A percentile compares a stretch with the other conserved stretches of the same genome.
phyloP scores from a whole-genome alignment of 2,888 invertebrate genomes.

The Pseudoips prasinana region DNA sequence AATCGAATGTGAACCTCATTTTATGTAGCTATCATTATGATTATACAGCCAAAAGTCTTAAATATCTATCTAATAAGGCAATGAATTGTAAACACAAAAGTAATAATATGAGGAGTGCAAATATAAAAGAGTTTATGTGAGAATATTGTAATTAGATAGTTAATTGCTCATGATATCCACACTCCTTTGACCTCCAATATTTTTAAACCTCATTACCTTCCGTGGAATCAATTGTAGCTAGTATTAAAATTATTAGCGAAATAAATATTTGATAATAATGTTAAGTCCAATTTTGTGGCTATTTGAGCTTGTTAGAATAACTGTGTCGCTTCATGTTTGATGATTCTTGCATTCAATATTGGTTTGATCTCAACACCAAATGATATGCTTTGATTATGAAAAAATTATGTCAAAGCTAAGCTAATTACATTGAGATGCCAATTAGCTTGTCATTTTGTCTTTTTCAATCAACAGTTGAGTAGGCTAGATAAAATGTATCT shows the following conservation, averaged over 20 bases:
- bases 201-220: constrained; percentile 28
- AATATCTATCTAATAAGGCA: too few species aligned
- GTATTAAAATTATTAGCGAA: constrained; percentile 31
- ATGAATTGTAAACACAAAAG: constrained; percentile 8
- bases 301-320: too few species aligned
- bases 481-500: too few species aligned
- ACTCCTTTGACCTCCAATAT: constrained; percentile 29
- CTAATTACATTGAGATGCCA: too few species aligned
- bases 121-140: constrained; percentile 18
- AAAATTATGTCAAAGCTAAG: too few species aligned
- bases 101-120: constrained; percentile 6
- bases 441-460: too few species aligned
- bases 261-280: constrained; percentile 21
- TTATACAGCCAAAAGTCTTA: constrained; percentile 12
- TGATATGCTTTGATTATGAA: too few species aligned
- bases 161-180: constrained; percentile 33
- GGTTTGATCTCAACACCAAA: constrained; percentile 26
- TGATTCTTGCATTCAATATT: constrained; percentile 8
- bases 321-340: too few species aligned
- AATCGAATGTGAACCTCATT: constrained; percentile 60
- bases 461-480: too few species aligned
- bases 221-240: constrained; percentile 27
- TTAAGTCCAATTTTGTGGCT: constrained; percentile 13
- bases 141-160: constrained; percentile 32
- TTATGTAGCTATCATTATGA: constrained; percentile 41